Conservation (phyloP, 2,113 vertebrate genomes). For the Sapayoa aenigma region DNA sequence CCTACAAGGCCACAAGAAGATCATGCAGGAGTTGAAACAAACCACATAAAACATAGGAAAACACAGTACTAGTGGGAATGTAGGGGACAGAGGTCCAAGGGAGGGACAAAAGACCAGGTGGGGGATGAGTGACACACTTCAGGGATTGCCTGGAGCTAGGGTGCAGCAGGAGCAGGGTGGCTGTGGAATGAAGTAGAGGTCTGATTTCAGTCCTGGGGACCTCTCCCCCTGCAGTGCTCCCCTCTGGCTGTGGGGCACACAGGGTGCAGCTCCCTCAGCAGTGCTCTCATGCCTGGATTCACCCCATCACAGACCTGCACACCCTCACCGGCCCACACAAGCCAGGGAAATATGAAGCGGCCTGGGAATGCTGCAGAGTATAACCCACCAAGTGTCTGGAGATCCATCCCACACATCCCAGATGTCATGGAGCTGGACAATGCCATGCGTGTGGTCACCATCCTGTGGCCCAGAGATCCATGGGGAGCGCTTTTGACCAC, state of each 20-base stretch:
- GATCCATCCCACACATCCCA: neutral
- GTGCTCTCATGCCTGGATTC: neutral
- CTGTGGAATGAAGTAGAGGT: neutral
- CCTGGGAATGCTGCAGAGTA: neutral
- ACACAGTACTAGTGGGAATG: neutral
- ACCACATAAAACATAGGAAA: neutral
- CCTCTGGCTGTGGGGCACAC: neutral
- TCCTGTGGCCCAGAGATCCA: fast-evolving
- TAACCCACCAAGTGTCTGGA: neutral
- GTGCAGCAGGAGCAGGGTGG: neutral
- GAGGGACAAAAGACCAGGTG: neutral
- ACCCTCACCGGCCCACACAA: neutral
- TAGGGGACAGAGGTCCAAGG: neutral
- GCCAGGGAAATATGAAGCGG: neutral
- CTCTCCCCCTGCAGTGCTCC: neutral
- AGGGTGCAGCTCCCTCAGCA: neutral
- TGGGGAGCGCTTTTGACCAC: neutral
- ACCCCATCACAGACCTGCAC: neutral
- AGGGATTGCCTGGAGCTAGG: neutral
- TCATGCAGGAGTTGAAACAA: neutral
- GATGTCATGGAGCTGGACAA: fast-evolving
- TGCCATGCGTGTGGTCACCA: fast-evolving
- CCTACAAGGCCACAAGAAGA: fast-evolving
- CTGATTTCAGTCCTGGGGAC: neutral
- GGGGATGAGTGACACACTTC: neutral